Evolutionary conservation across 2,113 vertebrate species (phyloP).

Genomic region (Ibidorhyncha struthersii): DNA sequence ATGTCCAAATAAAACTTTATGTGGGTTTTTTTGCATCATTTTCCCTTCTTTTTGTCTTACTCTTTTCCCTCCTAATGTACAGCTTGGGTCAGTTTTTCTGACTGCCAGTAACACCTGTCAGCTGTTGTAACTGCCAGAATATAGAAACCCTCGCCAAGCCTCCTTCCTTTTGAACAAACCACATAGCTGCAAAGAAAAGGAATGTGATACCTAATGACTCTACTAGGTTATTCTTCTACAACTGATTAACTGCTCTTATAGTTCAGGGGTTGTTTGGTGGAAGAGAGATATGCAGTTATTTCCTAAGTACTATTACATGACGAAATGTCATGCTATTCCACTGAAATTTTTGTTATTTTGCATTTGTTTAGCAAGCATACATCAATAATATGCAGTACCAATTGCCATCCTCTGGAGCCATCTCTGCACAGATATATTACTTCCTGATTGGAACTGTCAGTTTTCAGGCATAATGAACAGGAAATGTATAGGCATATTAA

Average conservation of each 20-base stretch:
- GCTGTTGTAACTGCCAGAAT: background rate
- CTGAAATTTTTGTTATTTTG: background rate
- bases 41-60: background rate
- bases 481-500: accelerated
- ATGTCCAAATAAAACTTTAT: background rate
- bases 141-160: background rate
- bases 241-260: background rate
- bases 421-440: background rate
- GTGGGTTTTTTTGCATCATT: background rate
- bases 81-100: background rate
- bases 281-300: background rate
- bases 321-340: background rate
- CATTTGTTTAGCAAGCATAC: background rate
- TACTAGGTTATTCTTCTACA: background rate
- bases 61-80: background rate
- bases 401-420: background rate
- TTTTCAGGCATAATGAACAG: background rate
- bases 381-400: background rate
- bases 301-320: background rate
- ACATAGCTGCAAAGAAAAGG: background rate
- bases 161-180: background rate
- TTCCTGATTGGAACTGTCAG: background rate
- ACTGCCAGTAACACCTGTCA: background rate
- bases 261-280: background rate
- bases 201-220: background rate